These are phyloP conservation scores for Hucho hucho DNA, from an alignment of 2,113 vertebrate genomes.

Conservation along the genomic window DNA sequence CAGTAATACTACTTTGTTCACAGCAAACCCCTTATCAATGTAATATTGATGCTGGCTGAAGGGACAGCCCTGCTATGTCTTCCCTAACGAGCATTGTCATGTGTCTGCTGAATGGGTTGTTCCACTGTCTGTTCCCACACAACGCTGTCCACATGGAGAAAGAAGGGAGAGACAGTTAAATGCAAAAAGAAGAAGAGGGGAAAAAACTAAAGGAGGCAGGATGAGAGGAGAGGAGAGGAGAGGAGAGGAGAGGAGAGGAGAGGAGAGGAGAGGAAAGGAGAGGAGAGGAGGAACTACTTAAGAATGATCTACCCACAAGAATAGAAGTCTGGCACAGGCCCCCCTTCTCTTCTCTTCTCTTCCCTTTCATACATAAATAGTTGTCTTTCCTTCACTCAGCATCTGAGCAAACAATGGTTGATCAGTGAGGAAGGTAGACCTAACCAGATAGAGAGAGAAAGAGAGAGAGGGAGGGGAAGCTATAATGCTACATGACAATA, in stretches of 20 bases:
- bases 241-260: conserved; percentile 31
- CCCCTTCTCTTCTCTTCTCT: not conserved
- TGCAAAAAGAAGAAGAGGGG: not conserved
- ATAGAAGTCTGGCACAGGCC: conserved; percentile 27
- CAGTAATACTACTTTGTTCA: conserved; percentile 26
- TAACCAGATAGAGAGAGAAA: conserved; percentile 58
- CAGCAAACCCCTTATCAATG: conserved; percentile 42
- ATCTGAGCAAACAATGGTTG: conserved; percentile 66
- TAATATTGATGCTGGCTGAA: conserved; percentile 38
- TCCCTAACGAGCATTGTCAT: conserved; percentile 63
- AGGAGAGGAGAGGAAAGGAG: conserved; percentile 22
- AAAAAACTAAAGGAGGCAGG: not conserved
- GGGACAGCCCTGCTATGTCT: conserved; percentile 48
- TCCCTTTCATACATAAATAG: conserved; percentile 67
- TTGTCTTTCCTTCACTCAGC: conserved; percentile 51
- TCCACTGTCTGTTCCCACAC: conserved; percentile 59
- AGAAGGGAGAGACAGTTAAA: conserved; percentile 12
- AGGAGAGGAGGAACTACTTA: conserved; percentile 48
- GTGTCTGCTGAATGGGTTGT: conserved; percentile 47
- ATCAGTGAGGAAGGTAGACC: conserved; percentile 65
- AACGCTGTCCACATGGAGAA: conserved; percentile 52
- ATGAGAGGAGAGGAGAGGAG: conserved; percentile 30
- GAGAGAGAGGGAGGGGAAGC: conserved; percentile 42
- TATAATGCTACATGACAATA: conserved; percentile 74
- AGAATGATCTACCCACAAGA: conserved; percentile 55